Base-by-base conservation (phyloP, 1,140 invertebrate genomes). In the Scaptodrosophila lebanonensis region DNA sequence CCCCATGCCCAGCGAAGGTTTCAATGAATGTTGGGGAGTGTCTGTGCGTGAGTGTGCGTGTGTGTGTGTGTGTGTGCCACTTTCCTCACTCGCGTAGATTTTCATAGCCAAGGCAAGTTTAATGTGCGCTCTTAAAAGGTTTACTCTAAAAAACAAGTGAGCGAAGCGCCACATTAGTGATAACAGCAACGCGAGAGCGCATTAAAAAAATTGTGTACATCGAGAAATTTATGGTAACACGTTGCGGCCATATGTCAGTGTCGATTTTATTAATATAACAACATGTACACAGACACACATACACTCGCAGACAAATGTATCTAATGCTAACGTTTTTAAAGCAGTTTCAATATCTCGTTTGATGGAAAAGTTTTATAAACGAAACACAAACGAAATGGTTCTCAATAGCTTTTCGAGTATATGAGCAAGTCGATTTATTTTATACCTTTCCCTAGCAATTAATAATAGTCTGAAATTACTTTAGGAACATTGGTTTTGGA, bases 21-120 rank as follows among this genome's bases (percentile, higher is more conserved):
- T 40, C 27, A 61, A 44, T 48, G 44, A 42, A 42, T 43, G 35
- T 39, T 35, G 51, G 32, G 51, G 53, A 35, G 25, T 33, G n/a
- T 32, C 13, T 33, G 36, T 27, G 13, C 45, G 33, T 16, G 27
- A 43, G 49, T 25, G 13, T 29, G 32, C 40, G 39, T 60, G 27
- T 39, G 39, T 32, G 29, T 48, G 56, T 18, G 56, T 9, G 42
- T 44, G 59, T 42, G 33, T 68, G 54, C 57, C 53, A 70, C 70
- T 71, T 67, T 63, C 47, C 8, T 25, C 22, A 25, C 22, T 25
- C 8, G 22, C 22, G 22, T 25, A 25, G 22, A 25, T 25, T 47
- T 79, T 63, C 40, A 45, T 68, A 66, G 66, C 50, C 49, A 45
- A 71, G 64, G 68, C 68, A 73, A 68, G 64, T 77, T 77, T 79